Evolutionary conservation across 64 coral and sea anemone species (phyloP).

Genomic region (Stylophora pistillata): DNA sequence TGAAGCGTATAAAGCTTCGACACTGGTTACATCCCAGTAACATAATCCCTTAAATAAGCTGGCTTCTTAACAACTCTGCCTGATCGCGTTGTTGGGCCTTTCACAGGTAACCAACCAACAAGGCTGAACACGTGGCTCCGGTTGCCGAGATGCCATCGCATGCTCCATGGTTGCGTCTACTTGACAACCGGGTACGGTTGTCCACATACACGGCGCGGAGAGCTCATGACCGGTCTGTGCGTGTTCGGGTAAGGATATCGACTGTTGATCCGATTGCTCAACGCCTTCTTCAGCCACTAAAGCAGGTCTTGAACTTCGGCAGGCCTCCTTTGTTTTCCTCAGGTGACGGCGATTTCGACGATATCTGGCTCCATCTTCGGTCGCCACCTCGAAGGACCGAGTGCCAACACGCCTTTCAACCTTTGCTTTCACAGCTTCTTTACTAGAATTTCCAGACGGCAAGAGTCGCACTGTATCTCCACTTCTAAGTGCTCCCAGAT

Average conservation of each 20-base stretch:
- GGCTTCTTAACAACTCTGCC: not conserved
- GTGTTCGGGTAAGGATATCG: not conserved
- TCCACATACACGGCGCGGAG: not conserved
- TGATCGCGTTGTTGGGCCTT: not conserved
- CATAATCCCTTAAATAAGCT: not conserved
- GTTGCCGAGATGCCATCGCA: not conserved
- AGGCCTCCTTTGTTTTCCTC: conserved; percentile 13
- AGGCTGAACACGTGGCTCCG: not conserved
- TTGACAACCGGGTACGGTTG: not conserved
- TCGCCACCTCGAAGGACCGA: not conserved
- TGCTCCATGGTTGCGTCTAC: not conserved
- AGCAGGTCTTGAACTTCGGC: not conserved
- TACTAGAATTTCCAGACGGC: not conserved
- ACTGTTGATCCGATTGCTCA: not conserved
- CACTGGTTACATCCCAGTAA: too few relatives aligned
- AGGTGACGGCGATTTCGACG: conserved; percentile 6
- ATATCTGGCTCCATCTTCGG: not conserved
- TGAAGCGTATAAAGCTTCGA: not conserved
- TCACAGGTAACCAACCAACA: not conserved
- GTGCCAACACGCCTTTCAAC: not conserved
- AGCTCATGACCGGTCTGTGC: conserved; percentile 7
- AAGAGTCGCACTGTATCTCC: not conserved
- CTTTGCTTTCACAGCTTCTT: not conserved
- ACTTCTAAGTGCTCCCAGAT: not conserved
- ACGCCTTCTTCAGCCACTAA: not conserved